Base-by-base conservation (phyloP, 2,797 vertebrate genomes). In the Silurus aristotelis region DNA sequence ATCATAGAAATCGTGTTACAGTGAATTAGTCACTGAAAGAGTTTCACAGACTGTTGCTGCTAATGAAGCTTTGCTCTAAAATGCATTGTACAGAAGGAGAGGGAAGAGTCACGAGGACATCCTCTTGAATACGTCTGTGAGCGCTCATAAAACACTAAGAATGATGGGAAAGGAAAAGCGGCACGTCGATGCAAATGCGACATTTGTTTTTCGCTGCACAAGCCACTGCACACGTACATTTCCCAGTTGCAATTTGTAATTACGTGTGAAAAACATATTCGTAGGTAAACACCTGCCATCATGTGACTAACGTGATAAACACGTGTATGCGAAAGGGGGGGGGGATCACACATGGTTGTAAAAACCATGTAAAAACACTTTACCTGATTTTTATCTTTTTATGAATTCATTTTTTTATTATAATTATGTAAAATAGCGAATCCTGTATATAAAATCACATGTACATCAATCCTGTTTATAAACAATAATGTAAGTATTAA, bases 141-240 rank as follows among this genome's bases (percentile, higher is more conserved):
- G 76, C 68, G 83, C 52, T 81, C 73, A 80, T 91, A 87, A 87
- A 88, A 66, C 58, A 55, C 12, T 38, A 38, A 38, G 13, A 5
- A 60, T 86, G 70, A 73, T 86, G 87, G 85, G 75, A 48, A 4
- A 81, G 84, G 87, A 84, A 91, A 90, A 86, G 85, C 67, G 83
- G 43, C 64, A 58, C 31, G 52, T 80, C 22, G 61, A 87, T 13
- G 60, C 15, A 27, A 68, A 79, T 82, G 85, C 78, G 84, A 83
- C 85, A 68, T n/a, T 3, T 22, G 7, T 3, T 13, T 6, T 13
- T 55, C 13, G 8, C 46, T 25, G 7, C 71, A 73, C 46, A 25
- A 8, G 52, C 48, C 48, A 25, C 46, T 8, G 25, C 22, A 55
- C 46, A 52, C 22, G 6, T 43, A 8, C 5, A 5, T 20, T 70